Percentiles rank a stretch among this genome's conserved stretches.
Conservation (phyloP, 2,113 vertebrate species). For the Colossoma macropomum region DNA sequence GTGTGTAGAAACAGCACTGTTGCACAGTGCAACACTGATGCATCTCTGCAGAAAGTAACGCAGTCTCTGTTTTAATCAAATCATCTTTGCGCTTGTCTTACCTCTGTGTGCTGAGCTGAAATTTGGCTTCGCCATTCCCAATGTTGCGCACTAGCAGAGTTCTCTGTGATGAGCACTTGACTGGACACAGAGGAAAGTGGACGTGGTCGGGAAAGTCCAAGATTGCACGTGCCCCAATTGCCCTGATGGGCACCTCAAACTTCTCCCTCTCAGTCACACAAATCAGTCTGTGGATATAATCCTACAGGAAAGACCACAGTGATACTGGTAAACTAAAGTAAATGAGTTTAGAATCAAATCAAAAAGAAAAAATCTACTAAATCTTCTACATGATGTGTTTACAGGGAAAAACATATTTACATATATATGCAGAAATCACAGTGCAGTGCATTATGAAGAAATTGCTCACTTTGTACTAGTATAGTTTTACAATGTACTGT, state of each 20-base stretch:
- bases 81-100: slow-evolving; percentile 59
- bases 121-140: slow-evolving; percentile 78
- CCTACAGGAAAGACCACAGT: slow-evolving; percentile 69
- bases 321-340: not conserved
- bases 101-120: slow-evolving; percentile 78
- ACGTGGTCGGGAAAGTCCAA: slow-evolving; percentile 87
- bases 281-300: slow-evolving; percentile 82
- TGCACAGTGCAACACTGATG: too few species aligned
- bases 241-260: slow-evolving; percentile 82
- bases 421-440: too few species aligned
- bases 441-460: too few species aligned
- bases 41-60: too few species aligned
- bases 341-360: not conserved
- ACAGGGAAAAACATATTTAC: too few species aligned
- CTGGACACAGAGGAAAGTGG: slow-evolving; percentile 77
- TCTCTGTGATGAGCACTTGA: slow-evolving; percentile 81
- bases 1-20: too few species aligned
- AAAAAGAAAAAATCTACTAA: not conserved
- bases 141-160: slow-evolving; percentile 82
- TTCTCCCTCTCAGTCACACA: slow-evolving; percentile 83
- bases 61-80: too few species aligned
- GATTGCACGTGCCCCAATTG: slow-evolving; percentile 80
- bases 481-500: not conserved
- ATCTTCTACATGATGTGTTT: too few species aligned
- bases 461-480: not conserved